These are phyloP conservation scores for Aphidius gifuensis DNA, from an alignment of 1,140 invertebrate species.

Conservation along the genomic window DNA sequence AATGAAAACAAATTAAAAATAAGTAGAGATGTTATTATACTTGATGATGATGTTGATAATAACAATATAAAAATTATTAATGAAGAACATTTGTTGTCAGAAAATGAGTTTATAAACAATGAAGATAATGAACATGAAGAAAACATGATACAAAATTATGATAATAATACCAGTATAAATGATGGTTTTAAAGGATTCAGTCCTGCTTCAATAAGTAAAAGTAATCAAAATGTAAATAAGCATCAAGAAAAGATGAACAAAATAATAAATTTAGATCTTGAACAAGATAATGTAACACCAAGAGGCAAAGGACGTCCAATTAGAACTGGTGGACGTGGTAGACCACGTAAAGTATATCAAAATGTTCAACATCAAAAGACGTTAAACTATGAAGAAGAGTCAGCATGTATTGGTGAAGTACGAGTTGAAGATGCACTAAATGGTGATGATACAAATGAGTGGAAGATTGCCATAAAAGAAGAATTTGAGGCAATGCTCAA, in stretches of 20 bases:
- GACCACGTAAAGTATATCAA: constrained; percentile 6
- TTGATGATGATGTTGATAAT: constrained; percentile 1
- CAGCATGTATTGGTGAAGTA: background rate
- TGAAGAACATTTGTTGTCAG: background rate
- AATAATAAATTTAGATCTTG: background rate
- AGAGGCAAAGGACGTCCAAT: constrained; percentile 3
- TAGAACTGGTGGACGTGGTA: background rate
- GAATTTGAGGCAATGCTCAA: constrained; percentile 39
- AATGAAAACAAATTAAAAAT: background rate
- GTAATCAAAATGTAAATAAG: background rate
- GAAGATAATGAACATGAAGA: background rate
- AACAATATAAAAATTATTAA: background rate
- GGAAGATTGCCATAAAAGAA: constrained; percentile 38
- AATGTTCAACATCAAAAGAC: background rate
- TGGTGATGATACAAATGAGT: constrained; percentile 29
- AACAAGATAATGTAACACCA: background rate
- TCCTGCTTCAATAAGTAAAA: background rate
- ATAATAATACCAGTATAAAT: background rate
- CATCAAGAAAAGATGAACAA: background rate
- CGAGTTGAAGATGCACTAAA: constrained; percentile 34
- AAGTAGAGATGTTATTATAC: constrained; percentile 14
- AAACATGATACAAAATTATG: background rate
- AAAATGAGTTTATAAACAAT: background rate
- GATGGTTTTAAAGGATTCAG: background rate
- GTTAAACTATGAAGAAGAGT: background rate